phyloP scores from a whole-genome alignment of 2,113 vertebrate genomes.

The Gnathonemus echidnorhynchus region DNA sequence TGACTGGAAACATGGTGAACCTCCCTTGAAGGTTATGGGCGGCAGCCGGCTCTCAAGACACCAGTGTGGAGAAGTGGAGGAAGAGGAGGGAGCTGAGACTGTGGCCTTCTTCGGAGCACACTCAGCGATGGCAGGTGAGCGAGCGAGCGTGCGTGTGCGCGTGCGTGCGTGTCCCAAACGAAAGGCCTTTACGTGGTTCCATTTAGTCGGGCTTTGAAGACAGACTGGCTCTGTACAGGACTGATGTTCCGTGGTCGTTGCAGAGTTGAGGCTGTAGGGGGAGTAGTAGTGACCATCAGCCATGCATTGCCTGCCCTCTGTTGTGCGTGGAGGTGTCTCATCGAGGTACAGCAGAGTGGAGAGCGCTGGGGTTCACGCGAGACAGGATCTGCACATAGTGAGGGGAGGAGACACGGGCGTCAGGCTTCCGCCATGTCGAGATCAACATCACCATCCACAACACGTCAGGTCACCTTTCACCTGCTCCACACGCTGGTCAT shows the following conservation, averaged over 20 bases:
- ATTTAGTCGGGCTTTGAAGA: constrained; percentile 34
- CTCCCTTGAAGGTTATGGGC: constrained; percentile 39
- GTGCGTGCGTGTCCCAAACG: constrained; percentile 19
- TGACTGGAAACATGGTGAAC: constrained; percentile 28
- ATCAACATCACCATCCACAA: neutral
- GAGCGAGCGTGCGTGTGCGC: neutral
- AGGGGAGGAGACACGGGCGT: neutral
- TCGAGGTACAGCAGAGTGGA: constrained; percentile 78
- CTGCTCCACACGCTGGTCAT: neutral
- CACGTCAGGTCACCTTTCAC: neutral
- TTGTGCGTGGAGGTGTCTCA: constrained; percentile 62
- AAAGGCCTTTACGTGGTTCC: constrained; percentile 57
- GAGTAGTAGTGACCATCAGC: constrained; percentile 61
- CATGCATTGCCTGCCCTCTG: constrained; percentile 72
- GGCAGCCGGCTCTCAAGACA: neutral
- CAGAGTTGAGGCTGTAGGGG: constrained; percentile 70
- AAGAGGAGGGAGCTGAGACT: neutral
- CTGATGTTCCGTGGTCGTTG: constrained; percentile 36
- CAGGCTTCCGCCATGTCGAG: neutral
- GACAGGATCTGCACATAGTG: constrained; percentile 68
- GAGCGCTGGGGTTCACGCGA: constrained; percentile 71
- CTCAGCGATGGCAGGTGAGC: constrained; percentile 41
- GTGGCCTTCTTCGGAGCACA: constrained; percentile 37
- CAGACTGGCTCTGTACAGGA: constrained; percentile 55
- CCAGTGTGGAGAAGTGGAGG: constrained; percentile 20